Base-by-base conservation (phyloP, 2,888 invertebrate species). In the Troides oblongomaculatus region DNA sequence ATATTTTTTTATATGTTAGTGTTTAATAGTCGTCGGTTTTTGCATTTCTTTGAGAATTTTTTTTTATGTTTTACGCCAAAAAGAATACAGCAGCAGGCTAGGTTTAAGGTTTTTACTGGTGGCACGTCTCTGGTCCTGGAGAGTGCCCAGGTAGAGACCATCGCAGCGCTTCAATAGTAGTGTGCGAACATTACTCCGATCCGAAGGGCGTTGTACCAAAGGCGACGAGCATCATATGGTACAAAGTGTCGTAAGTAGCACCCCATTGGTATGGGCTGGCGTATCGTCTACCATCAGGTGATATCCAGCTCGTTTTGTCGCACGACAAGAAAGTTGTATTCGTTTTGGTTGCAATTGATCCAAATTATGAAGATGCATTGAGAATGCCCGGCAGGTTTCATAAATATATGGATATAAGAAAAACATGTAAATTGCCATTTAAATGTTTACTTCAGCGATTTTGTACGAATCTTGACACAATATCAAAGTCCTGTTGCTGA, bases 341-440 rank as follows among this genome's bases (percentile, higher is more conserved):
- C 84, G 85, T 84, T 89, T 90, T 90, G 87, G 74, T 72, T 71
- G 69, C 72, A 63, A 73, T 69, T 71, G 71, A 70, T 72, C 76
- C 77, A 79, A 81, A 78, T 78, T 76, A 79, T 79, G 78, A 80
- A 80, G 77, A 85, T 83, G 88, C 88, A 89, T 89, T 90, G 81
- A 83, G 80, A 89, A 90, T 90, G 89, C 89, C 81, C 82, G 79
- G 78, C 77, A 79, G 79, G 77, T 81, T 84, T 79, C 77, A 77
- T 74, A 75, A 79, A 77, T 82, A 80, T 80, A 79, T 77, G 80
- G 80, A 79, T 75, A 76, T 78, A 78, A 81, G 77, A 78, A 75
- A 77, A 39, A 81, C 81, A 81, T 81, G 79, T 83, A 79, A 79
- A 77, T 69, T 69, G 72, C 72, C 75, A 79, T 86, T 83, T 85